Evolutionary conservation across 2,888 invertebrate genomes (phyloP).

Genomic region (Zonitis immaculata): DNA sequence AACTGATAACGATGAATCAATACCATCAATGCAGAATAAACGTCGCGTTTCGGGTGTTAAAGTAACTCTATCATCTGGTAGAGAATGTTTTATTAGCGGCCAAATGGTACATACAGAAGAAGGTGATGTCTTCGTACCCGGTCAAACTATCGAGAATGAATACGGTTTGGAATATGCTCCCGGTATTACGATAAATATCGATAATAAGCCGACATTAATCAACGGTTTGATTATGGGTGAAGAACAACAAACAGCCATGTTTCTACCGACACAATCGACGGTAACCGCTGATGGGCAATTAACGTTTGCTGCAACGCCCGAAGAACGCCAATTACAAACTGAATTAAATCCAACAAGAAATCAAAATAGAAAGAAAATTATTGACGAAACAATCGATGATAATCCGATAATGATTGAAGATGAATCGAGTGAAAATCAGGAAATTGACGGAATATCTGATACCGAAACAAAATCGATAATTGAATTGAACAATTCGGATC

Average conservation of each 20-base stretch:
- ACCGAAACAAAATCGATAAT: constrained; percentile 27
- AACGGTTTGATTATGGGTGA: constrained; percentile 68
- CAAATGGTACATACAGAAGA: constrained; percentile 67
- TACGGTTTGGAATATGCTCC: constrained; percentile 66
- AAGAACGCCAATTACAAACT: constrained; percentile 41
- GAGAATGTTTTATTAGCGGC: constrained; percentile 67
- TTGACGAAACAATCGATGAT: constrained; percentile 22
- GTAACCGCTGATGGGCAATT: constrained; percentile 51
- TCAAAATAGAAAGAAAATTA: constrained; percentile 25
- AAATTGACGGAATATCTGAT: constrained; percentile 3
- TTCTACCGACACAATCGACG: constrained; percentile 66
- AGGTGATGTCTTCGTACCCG: constrained; percentile 69
- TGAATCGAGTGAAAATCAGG: neutral
- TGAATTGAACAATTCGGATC: constrained; percentile 35
- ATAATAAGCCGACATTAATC: constrained; percentile 62
- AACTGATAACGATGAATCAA: constrained; percentile 29
- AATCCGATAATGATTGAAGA: constrained; percentile 18
- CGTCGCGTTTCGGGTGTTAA: constrained; percentile 41
- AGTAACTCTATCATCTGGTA: constrained; percentile 57
- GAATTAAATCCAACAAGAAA: constrained; percentile 32
- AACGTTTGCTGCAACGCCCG: constrained; percentile 43
- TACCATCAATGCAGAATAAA: constrained; percentile 8
- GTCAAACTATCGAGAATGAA: constrained; percentile 67
- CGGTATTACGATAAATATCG: constrained; percentile 66
- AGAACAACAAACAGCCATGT: constrained; percentile 58